phyloP scores from a whole-genome alignment of 2,113 vertebrate genomes.

The Ochotona princeps region DNA sequence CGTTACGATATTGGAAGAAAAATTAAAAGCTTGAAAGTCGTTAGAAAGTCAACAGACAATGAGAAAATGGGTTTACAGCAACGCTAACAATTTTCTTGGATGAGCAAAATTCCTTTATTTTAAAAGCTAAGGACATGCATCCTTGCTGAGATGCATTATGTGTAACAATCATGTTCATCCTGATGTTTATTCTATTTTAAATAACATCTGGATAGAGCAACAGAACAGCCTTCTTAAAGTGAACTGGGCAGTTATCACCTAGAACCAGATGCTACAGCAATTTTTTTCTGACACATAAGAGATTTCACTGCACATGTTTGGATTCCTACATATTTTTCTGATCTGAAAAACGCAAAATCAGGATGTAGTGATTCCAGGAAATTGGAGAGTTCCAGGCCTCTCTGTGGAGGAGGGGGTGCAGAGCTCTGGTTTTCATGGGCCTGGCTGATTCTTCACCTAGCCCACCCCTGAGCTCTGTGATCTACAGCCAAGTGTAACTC shows the following conservation, averaged over 20 bases:
- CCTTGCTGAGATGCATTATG: neutral
- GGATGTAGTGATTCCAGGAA: neutral
- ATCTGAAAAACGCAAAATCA: neutral
- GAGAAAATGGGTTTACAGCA: constrained; percentile 37
- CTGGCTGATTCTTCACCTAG: neutral
- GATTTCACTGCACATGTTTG: neutral
- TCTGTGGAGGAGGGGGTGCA: neutral
- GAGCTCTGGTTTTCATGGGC: neutral
- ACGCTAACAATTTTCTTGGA: constrained; percentile 10
- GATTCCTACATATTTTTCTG: neutral
- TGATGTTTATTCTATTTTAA: constrained; percentile 28
- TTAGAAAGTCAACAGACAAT: constrained; percentile 33
- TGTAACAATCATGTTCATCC: constrained; percentile 35
- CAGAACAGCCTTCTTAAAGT: neutral
- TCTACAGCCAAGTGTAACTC: neutral
- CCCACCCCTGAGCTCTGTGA: neutral
- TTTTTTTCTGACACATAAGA: neutral
- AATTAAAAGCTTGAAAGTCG: constrained; percentile 49
- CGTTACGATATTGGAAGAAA: constrained; percentile 54
- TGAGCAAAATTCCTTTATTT: neutral
- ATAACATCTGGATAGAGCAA: neutral
- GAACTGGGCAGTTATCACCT: neutral
- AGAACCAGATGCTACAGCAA: neutral
- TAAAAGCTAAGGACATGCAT: constrained; percentile 30
- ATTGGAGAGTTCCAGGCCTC: neutral